Evolutionary conservation across 2,888 invertebrate genomes (phyloP).

Genomic region (Tricholauxania praeusta): DNA sequence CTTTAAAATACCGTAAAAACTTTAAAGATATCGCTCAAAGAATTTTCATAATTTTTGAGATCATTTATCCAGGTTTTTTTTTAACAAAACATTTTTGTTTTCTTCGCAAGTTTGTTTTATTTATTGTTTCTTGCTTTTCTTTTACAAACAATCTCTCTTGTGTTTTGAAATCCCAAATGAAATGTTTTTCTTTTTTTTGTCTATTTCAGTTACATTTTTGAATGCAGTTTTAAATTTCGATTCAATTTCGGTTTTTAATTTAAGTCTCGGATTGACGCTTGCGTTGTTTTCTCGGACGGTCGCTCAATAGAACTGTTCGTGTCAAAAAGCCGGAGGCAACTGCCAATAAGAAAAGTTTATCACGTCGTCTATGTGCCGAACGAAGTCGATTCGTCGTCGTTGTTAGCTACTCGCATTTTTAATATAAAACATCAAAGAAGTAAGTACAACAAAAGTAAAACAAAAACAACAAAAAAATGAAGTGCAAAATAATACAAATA

Average conservation of each 20-base stretch:
- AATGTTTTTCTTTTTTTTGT: too few species aligned
- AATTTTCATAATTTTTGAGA: too few species aligned
- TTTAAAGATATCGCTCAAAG: too few species aligned
- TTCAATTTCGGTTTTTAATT: conserved; percentile 5
- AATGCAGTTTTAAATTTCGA: not conserved
- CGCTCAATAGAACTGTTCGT: conserved; percentile 24
- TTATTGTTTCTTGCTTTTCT: too few species aligned
- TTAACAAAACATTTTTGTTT: too few species aligned
- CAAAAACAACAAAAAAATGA: conserved; percentile 23
- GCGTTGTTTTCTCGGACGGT: conserved; percentile 6
- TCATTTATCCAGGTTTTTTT: too few species aligned
- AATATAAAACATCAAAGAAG: conserved; percentile 1
- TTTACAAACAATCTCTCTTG: too few species aligned
- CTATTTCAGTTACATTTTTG: too few species aligned
- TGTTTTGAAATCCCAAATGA: too few species aligned
- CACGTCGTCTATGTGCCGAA: conserved; percentile 31
- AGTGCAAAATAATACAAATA: conserved; percentile 31
- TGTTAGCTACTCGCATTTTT: conserved; percentile 12
- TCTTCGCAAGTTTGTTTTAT: too few species aligned
- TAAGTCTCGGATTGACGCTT: conserved; percentile 17
- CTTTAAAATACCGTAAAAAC: too few species aligned
- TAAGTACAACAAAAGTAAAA: conserved; percentile 23
- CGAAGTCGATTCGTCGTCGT: conserved; percentile 8
- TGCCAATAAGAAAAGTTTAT: conserved; percentile 36
- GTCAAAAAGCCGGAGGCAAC: conserved; percentile 36